Percentiles rank a stretch among this genome's conserved stretches.
These are phyloP conservation scores for Onychorhynchus coronatus DNA, from an alignment of 2,113 vertebrate genomes.

Conservation along the genomic window DNA sequence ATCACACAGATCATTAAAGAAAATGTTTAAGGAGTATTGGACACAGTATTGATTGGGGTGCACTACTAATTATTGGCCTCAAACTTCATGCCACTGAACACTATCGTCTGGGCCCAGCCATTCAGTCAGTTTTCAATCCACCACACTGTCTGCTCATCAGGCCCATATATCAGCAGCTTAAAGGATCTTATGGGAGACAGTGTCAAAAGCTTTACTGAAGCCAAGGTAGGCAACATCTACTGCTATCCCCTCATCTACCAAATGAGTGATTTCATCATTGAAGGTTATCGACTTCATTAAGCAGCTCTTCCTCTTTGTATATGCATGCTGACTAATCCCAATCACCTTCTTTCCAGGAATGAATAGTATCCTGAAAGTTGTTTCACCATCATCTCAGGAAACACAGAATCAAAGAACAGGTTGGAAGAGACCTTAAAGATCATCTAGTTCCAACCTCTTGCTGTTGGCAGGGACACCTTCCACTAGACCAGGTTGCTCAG, in stretches of 20 bases:
- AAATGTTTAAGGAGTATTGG: background rate
- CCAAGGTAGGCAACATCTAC: background rate
- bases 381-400: background rate
- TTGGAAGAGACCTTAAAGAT: background rate
- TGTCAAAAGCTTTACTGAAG: background rate
- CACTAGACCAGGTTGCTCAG: background rate
- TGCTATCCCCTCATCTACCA: background rate
- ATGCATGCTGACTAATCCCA: background rate
- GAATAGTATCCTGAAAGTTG: background rate
- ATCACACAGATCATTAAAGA: background rate
- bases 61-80: background rate
- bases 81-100: background rate
- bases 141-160: background rate
- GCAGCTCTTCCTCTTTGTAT: background rate
- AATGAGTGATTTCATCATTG: background rate
- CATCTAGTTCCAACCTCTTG: background rate
- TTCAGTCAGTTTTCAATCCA: background rate
- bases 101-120: background rate
- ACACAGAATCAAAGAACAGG: background rate
- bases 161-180: background rate
- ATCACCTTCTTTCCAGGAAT: background rate
- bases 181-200: background rate
- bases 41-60: background rate
- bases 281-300: background rate
- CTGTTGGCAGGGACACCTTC: background rate